A percentile compares a stretch with the other conserved stretches of the same genome.
phyloP scores from a whole-genome alignment of 2,113 vertebrate species.

The Aramus guarauna region DNA sequence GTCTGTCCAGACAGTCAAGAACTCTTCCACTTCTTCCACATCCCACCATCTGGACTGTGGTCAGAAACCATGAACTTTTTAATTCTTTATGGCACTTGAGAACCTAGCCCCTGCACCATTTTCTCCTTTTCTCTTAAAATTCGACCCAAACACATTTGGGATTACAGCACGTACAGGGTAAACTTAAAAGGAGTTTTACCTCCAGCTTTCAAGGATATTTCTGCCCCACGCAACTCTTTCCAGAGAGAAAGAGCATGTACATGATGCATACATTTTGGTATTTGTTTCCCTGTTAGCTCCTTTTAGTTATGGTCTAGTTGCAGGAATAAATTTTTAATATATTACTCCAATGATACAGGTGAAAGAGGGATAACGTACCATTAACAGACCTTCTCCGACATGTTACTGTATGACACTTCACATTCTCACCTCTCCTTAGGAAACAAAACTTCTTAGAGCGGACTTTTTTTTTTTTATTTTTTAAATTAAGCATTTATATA shows the following conservation, averaged over 20 bases:
- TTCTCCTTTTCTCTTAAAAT: background rate
- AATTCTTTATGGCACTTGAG: background rate
- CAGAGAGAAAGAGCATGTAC: background rate
- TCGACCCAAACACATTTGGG: background rate
- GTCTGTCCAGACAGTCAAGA: background rate
- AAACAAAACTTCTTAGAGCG: background rate
- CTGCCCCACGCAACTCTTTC: background rate
- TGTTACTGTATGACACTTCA: fast-evolving
- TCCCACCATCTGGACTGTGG: fast-evolving
- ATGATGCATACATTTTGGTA: fast-evolving
- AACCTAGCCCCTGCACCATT: background rate
- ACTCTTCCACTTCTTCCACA: background rate
- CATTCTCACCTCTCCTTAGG: background rate
- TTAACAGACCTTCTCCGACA: background rate
- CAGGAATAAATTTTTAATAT: background rate
- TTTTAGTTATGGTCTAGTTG: background rate
- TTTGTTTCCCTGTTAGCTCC: background rate
- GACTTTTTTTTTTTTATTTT: background rate
- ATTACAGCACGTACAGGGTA: background rate
- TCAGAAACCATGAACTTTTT: fast-evolving
- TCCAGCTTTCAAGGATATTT: background rate
- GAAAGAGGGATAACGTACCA: background rate
- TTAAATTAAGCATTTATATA: background rate
- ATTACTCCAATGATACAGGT: background rate
- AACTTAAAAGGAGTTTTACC: background rate